Percentiles rank a stretch among this genome's conserved stretches.
Evolutionary conservation across 2,797 vertebrate species (phyloP).

Genomic region (Melanogrammus aeglefinus): DNA sequence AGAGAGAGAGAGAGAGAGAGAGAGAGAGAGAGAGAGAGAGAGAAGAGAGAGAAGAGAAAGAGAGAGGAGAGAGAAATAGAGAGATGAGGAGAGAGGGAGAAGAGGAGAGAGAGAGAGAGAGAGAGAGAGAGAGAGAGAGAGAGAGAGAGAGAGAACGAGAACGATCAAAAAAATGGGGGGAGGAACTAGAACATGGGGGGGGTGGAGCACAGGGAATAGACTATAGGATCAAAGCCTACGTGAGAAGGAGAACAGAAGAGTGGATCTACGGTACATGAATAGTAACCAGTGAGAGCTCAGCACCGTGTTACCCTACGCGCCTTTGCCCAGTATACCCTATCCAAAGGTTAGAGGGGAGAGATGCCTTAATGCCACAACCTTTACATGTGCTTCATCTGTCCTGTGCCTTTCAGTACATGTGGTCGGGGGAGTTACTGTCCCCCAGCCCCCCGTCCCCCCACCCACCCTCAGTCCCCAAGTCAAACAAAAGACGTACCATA

Average conservation of each 20-base stretch:
- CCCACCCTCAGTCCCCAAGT: no score
- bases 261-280: neutral
- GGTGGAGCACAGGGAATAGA: neutral
- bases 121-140: no score
- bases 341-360: neutral
- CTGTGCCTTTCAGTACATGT: no score
- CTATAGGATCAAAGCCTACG: constrained; percentile 14
- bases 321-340: no score
- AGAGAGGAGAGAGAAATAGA: neutral
- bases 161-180: neutral
- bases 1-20: constrained; percentile 6
- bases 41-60: constrained; percentile 5
- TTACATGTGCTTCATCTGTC: neutral
- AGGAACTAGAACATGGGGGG: neutral
- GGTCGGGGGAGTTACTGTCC: no score
- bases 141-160: neutral
- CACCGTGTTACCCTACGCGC: no score
- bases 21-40: neutral
- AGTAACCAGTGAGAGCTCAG: neutral
- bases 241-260: neutral
- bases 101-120: neutral
- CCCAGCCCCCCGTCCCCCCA: no score
- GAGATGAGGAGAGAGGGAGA: constrained; percentile 12
- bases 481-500: no score
- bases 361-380: neutral